These are phyloP conservation scores for Hiodon tergisus DNA, from an alignment of 2,113 vertebrate genomes.

Conservation along the genomic window DNA sequence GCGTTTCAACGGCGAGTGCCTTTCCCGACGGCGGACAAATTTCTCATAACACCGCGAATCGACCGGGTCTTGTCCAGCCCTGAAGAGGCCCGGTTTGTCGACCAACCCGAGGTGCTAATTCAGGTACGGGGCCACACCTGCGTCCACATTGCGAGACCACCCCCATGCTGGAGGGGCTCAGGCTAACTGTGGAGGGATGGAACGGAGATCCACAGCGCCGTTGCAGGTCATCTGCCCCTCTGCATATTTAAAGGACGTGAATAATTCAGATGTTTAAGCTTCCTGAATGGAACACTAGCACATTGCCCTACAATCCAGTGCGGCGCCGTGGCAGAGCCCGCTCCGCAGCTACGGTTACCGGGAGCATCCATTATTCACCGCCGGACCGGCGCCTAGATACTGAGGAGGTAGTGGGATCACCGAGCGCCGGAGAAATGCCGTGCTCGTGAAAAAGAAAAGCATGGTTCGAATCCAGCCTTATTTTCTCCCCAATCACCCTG, in stretches of 20 bases:
- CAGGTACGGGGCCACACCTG: too few species aligned
- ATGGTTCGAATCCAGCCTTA: not conserved
- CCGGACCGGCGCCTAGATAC: constrained; percentile 3
- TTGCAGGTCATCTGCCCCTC: constrained; percentile 8
- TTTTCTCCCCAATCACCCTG: not conserved
- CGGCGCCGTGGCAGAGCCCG: constrained; percentile 29
- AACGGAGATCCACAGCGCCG: not conserved
- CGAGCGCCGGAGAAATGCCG: not conserved
- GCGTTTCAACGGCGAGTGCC: too few species aligned
- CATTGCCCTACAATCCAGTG: constrained; percentile 32
- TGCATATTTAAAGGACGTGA: constrained; percentile 60
- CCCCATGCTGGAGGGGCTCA: too few species aligned
- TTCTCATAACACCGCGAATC: too few species aligned
- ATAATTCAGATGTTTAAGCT: constrained; percentile 55
- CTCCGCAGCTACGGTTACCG: constrained; percentile 10
- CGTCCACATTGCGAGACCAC: too few species aligned
- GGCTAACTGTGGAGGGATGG: too few species aligned
- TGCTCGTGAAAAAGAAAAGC: not conserved
- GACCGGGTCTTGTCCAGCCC: too few species aligned
- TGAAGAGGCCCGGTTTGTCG: too few species aligned
- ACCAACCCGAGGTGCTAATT: too few species aligned
- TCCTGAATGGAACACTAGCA: constrained; percentile 39
- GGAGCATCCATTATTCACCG: constrained; percentile 23
- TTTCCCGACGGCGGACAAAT: too few species aligned
- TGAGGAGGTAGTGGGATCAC: not conserved